Conservation (phyloP, 2,113 vertebrate species). For the Opisthocomus hoazin region DNA sequence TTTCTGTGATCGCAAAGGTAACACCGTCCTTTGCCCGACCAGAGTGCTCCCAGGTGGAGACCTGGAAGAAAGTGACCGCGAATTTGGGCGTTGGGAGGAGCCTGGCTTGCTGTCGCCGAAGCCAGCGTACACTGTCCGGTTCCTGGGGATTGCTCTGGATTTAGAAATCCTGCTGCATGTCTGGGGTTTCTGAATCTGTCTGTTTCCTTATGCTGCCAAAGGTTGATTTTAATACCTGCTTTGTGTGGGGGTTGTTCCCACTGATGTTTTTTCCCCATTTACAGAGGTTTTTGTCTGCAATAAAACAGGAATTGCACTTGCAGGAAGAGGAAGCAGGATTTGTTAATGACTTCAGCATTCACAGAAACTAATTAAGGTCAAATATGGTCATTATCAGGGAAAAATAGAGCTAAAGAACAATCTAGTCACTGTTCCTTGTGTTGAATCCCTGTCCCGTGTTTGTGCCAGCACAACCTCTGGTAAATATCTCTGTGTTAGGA, state of each 20-base stretch:
- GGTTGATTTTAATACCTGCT: not conserved
- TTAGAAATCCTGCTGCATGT: not conserved
- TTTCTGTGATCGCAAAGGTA: conserved; percentile 80
- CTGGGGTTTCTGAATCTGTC: not conserved
- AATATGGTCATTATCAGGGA: not conserved
- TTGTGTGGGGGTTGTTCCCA: not conserved
- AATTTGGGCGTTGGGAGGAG: not conserved
- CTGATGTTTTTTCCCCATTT: not conserved
- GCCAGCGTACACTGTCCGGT: not conserved
- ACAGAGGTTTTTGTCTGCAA: not conserved
- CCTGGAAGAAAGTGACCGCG: not conserved
- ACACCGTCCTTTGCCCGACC: not conserved
- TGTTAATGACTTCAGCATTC: not conserved
- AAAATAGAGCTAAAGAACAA: not conserved
- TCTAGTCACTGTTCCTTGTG: not conserved
- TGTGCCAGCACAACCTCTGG: not conserved
- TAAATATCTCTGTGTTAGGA: not conserved
- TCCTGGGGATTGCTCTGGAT: not conserved
- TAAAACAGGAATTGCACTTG: not conserved
- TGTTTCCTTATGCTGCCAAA: not conserved
- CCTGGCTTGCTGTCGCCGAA: not conserved
- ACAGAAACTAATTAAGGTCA: not conserved
- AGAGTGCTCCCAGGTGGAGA: not conserved
- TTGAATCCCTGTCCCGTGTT: not conserved
- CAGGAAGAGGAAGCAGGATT: not conserved